Base-by-base conservation (phyloP, 2,113 vertebrate species). In the Oncorhynchus keta region DNA sequence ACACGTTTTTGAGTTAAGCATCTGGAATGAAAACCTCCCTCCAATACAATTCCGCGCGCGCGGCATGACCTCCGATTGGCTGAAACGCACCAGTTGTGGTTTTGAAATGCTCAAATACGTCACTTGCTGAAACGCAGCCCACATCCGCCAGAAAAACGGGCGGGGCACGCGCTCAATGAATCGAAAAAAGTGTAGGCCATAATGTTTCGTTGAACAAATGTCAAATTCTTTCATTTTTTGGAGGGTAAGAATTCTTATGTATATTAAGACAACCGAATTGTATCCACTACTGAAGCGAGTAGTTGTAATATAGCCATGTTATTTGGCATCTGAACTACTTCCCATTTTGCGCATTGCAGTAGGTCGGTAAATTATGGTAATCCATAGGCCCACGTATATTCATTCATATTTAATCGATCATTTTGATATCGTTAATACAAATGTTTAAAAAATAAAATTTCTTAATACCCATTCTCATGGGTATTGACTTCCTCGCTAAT, bases 71-170 rank as follows among this genome's bases (percentile, higher is more conserved):
- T 1, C 73, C 75, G 39, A 85, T 90, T 93, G 91, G 92, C 78
- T 82, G 69, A 13, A 2, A 12, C 32, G 79, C 78, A 78, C 11
- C 4, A n/a, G 11, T 67, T 76, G 49, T 76, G 74, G 77, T 87
- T 91, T 93, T 70, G 59, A 88, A 77, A 68, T 20, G 57, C 6
- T 2, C 2, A 9, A 3, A 11, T 73, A 89, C 90, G 92, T 92
- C 91, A 93, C 74, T 35, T 74, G 80, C 80, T 55, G 75, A 66
- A 74, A 51, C 72, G 28, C 84, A 83, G 73, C 82, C 89, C 61
- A 74, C 73, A 76, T 66, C 49, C 75, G 77, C 68, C 57, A 69
- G 64, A 45, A 65, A 69, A 71, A 70, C 71, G 70, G 80, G 80
- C 77, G 76, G 75, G 39, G 72, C 16, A 72, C 66, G 14, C 16